Conservation (phyloP, 1,140 invertebrate genomes). For the Panagrolaimus sp. region DNA sequence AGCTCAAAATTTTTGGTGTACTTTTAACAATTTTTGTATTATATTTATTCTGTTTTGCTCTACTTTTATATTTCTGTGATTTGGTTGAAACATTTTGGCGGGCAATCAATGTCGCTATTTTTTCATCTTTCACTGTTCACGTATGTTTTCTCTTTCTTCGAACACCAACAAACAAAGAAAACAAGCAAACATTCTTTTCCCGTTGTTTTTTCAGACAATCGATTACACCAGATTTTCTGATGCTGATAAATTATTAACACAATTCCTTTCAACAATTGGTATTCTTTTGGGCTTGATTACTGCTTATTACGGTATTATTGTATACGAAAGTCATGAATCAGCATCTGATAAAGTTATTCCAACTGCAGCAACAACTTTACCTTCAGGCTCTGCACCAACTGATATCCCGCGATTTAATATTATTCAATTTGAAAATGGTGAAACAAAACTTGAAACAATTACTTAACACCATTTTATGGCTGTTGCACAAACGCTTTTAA, state of each 20-base stretch:
- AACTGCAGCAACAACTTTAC: too few relatives aligned
- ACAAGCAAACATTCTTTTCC: background rate
- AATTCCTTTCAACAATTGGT: background rate
- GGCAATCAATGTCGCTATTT: background rate
- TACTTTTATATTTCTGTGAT: background rate
- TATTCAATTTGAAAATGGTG: background rate
- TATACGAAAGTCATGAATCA: background rate
- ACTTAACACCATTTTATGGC: too few relatives aligned
- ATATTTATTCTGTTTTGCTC: background rate
- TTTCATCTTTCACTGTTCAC: background rate
- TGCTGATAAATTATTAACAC: background rate
- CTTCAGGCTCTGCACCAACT: background rate
- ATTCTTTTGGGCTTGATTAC: background rate
- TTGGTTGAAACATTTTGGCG: background rate
- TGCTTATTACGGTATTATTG: background rate
- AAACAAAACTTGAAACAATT: slow-evolving; percentile 9
- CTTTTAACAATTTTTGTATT: background rate
- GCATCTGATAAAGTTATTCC: background rate
- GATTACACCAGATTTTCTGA: background rate
- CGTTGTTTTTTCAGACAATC: background rate
- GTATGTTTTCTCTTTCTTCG: background rate
- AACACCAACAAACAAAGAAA: too few relatives aligned
- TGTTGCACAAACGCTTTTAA: too few relatives aligned
- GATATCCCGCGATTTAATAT: background rate
- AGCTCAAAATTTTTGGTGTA: background rate